Evolutionary conservation across 2,797 vertebrate genomes (phyloP), one percentile per base, ranked within the genome.

Genomic region (Hemitrygon akajei): DNA sequence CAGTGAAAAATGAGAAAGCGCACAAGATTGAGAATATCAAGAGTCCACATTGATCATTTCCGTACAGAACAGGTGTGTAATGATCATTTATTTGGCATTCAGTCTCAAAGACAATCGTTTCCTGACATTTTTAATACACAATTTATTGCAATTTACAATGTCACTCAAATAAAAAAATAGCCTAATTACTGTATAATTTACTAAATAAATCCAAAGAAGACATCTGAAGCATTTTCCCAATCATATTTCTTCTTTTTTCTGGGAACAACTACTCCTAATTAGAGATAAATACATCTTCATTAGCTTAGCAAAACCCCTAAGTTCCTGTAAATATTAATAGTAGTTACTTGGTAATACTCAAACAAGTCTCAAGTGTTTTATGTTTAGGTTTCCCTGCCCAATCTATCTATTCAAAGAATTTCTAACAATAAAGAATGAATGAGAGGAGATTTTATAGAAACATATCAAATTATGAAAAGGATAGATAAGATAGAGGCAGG

Each of bases 1-100:
- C 91, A 93, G 69, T 69, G 37, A 93, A 93, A 76, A 71, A 76
- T n/a, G 47, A 75, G 47, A 58, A 93, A 75, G 58, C 58, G 71
- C 40, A 47, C 58, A 93, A 76, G 47, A 56, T 93, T 93, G 40
- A 93, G 40, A 93, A 18, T 76, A 47, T 89, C 73, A 93, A 93
- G 92, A 75, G 12, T 47, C n/a, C 91, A 75, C 25, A 30, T n/a
- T 76, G 47, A 40, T 47, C 56, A 93, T 76, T 75, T 76, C 37
- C 4, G 58, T 76, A 58, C n/a, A 12, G 47, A 58, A 93, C 1
- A 58, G 69, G 14, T 76, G 40, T 76, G 47, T 76, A 30, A 93
- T 47, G 25, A n/a, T 56, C 2, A 1, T 12, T 7, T 37, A 37
- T 47, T n/a, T n/a, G n/a, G n/a, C n/a, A n/a, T 37, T 0, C n/a